Conservation (phyloP, 2,888 invertebrate genomes). For the Drepana falcataria region DNA sequence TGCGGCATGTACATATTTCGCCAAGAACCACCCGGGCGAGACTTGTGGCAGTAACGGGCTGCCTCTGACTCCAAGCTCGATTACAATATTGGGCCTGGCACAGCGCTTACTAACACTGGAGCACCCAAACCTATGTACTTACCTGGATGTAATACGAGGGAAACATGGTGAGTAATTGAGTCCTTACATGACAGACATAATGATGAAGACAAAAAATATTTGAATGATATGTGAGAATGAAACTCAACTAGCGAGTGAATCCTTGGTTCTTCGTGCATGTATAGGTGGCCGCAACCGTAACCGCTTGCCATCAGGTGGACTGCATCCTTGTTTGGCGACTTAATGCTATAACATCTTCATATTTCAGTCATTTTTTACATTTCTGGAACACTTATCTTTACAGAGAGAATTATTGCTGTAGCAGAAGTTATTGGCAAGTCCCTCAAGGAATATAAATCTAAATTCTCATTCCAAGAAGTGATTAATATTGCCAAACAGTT, state of each 20-base stretch:
- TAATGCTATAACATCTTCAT: no score
- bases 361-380: no score
- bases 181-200: no score
- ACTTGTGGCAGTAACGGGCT: constrained; percentile 97
- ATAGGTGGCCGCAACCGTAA: no score
- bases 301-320: no score
- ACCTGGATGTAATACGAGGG: constrained; percentile 93
- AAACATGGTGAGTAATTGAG: constrained; percentile 87
- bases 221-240: no score
- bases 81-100: constrained; percentile 93
- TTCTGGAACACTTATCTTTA: constrained; percentile 25
- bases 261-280: no score
- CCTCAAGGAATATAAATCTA: constrained; percentile 73
- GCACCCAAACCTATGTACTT: constrained; percentile 91
- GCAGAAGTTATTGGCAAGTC: constrained; percentile 87
- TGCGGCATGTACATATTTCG: constrained; percentile 95
- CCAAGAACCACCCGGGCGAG: constrained; percentile 92
- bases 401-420: constrained; percentile 90
- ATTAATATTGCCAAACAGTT: constrained; percentile 85
- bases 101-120: constrained; percentile 88
- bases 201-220: no score
- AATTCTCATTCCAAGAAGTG: constrained; percentile 69
- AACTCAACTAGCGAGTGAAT: no score
- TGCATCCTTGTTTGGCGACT: no score
- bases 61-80: constrained; percentile 97